A percentile compares a stretch with the other conserved stretches of the same genome.
Evolutionary conservation across 2,113 vertebrate genomes (phyloP).

Genomic region (Monarcha castaneiventris): DNA sequence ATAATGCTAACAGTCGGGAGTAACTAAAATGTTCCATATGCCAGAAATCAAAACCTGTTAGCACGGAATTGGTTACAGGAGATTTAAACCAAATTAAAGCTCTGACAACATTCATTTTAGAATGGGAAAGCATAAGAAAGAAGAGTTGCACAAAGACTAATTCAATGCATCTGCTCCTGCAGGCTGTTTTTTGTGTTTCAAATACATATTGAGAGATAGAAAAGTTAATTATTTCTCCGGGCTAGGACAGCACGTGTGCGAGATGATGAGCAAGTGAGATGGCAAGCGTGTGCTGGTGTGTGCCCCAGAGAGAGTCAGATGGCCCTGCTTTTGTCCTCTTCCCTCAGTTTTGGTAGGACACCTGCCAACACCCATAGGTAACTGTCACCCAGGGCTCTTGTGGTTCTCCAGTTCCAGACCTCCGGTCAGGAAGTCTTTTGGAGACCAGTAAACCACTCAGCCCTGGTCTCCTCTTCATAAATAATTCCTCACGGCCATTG

Average conservation of each 20-base stretch:
- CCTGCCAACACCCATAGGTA: background rate
- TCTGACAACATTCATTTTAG: constrained; percentile 33
- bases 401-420: constrained; percentile 33
- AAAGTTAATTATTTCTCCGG: constrained; percentile 2
- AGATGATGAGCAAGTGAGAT: background rate
- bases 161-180: background rate
- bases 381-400: constrained; percentile 6
- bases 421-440: constrained; percentile 51
- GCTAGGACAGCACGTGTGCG: background rate
- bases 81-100: constrained; percentile 63
- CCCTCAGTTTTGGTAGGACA: background rate
- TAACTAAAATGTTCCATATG: constrained; percentile 56
- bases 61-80: constrained; percentile 46
- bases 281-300: background rate
- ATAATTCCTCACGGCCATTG: constrained; percentile 62
- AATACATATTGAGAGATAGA: background rate
- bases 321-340: background rate
- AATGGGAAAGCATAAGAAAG: constrained; percentile 7
- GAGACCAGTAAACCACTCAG: constrained; percentile 60
- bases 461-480: constrained; percentile 64
- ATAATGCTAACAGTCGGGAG: constrained; percentile 32
- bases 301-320: background rate
- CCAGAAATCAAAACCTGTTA: constrained; percentile 52
- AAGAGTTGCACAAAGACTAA: constrained; percentile 12
- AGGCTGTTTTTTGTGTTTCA: constrained; percentile 44